Percentiles rank a stretch among this genome's conserved stretches.
These are phyloP conservation scores for Pseudoips prasinana DNA, from an alignment of 2,888 invertebrate genomes.

Conservation along the genomic window DNA sequence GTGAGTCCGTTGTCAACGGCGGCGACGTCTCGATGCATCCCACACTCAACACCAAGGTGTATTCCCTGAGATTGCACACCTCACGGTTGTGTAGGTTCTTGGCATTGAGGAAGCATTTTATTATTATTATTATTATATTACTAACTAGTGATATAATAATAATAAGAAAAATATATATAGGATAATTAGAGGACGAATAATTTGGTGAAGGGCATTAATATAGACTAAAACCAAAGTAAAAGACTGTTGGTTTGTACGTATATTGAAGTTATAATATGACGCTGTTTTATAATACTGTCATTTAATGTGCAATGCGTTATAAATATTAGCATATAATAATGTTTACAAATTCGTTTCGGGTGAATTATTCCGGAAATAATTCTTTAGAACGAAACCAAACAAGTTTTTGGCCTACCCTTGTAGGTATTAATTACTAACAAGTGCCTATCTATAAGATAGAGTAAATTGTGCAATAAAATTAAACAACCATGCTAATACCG, in stretches of 20 bases:
- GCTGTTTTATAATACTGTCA: conserved; percentile 20
- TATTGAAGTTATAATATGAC: conserved; percentile 32
- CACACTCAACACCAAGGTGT: too few species aligned
- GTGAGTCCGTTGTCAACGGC: too few species aligned
- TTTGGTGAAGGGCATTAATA: conserved; percentile 29
- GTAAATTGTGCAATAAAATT: conserved; percentile 39
- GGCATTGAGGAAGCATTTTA: too few species aligned
- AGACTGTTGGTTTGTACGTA: conserved; percentile 36
- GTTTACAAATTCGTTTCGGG: conserved; percentile 47
- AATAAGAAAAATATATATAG: too few species aligned
- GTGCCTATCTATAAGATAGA: conserved; percentile 73
- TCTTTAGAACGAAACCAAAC: conserved; percentile 56
- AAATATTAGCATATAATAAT: conserved; percentile 66
- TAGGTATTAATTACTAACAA: conserved; percentile 40
- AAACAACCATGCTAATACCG: conserved; percentile 71
- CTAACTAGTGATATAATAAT: too few species aligned
- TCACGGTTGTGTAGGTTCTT: too few species aligned
- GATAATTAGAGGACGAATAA: too few species aligned
- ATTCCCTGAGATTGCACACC: too few species aligned
- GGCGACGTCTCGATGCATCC: too few species aligned
- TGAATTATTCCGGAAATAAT: conserved; percentile 75
- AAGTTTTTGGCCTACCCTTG: conserved; percentile 36
- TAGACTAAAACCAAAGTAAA: conserved; percentile 30
- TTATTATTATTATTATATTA: too few species aligned
- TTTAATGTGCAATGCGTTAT: conserved; percentile 56